Conservation (phyloP, 2,797 vertebrate genomes). For the Rhinatrema bivittatum region DNA sequence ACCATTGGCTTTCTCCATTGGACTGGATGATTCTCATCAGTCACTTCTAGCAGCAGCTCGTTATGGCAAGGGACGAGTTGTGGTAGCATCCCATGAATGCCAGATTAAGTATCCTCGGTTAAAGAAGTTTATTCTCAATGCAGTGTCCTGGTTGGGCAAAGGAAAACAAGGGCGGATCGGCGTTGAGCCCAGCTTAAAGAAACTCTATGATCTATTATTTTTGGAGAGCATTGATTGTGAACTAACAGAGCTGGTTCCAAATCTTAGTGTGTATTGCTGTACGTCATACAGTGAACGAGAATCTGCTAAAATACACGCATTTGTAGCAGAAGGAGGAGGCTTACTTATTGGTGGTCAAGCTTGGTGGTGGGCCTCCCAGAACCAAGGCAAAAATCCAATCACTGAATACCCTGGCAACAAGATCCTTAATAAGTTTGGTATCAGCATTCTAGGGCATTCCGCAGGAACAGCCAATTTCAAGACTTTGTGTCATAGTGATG, state of each 20-base stretch:
- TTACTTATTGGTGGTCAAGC: constrained; percentile 74
- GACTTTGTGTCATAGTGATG: not conserved
- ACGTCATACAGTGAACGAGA: constrained; percentile 20
- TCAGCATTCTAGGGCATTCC: constrained; percentile 46
- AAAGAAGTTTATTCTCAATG: constrained; percentile 44
- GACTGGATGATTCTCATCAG: constrained; percentile 35
- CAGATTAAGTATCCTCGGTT: constrained; percentile 37
- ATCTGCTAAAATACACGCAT: constrained; percentile 32
- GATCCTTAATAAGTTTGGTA: constrained; percentile 52
- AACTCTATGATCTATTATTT: constrained; percentile 26
- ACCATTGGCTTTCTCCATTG: constrained; percentile 40
- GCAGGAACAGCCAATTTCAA: constrained; percentile 15
- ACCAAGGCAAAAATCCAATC: constrained; percentile 26
- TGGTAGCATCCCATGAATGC: constrained; percentile 43
- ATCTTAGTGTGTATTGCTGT: constrained; percentile 49
- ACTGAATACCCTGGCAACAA: constrained; percentile 50
- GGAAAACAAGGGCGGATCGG: constrained; percentile 41
- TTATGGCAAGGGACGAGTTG: constrained; percentile 45
- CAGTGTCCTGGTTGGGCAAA: constrained; percentile 47
- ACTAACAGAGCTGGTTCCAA: constrained; percentile 21
- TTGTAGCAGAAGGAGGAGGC: constrained; percentile 70
- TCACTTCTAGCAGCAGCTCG: constrained; percentile 45
- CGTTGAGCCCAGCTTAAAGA: constrained; percentile 34
- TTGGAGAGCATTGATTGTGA: constrained; percentile 17
- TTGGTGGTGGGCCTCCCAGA: constrained; percentile 65